Base-by-base conservation (phyloP, 1,140 invertebrate species). In the Agraylea sexmaculata region DNA sequence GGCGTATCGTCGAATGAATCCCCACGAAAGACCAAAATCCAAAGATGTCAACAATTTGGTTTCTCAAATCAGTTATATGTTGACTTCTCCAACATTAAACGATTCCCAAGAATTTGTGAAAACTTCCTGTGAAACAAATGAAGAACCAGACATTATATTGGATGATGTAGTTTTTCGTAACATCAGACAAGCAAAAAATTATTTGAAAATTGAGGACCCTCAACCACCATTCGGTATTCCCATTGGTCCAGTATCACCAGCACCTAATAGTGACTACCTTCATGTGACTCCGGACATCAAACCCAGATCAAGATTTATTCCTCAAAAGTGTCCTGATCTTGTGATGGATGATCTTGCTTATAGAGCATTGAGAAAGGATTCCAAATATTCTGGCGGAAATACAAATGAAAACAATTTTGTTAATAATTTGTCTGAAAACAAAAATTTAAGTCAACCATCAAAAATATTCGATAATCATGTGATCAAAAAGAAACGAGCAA, bases 221-320 rank as follows among this genome's bases (percentile, higher is more conserved):
- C 87, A 90, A 54, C 87, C 85, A 17, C 85, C 83, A 1, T 91
- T 92, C 58, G 87, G 87, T 11, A 90, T 92, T 51, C 87, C 87
- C 0, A 52, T 90, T 7, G 82, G 82, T 4, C 86, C 84, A 6
- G 73, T 87, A 4, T 71, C 82, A 0, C 69, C 77, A 5, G 76
- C 80, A 12, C 71, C 85, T 0, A 74, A 79, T 33, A 83, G 74
- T 45, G 85, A 91, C 56, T 92, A 92, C 53, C 64, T 91, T 25
- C 85, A 89, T 51, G 77, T 77, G 0, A 71, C 69, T 12, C 80
- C 83, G 2, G 66, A 69, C 46, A 68, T 70, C 19, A 70, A 69
- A 42, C 67, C 62, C 40, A 66, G 72, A 46, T 74, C 74, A 3
- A 56, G 69, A 10, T 78, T 77, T 57, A 70, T 77, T 43, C 73